Evolutionary conservation across 1,140 invertebrate species (phyloP).

Genomic region (Drosophila bocki): DNA sequence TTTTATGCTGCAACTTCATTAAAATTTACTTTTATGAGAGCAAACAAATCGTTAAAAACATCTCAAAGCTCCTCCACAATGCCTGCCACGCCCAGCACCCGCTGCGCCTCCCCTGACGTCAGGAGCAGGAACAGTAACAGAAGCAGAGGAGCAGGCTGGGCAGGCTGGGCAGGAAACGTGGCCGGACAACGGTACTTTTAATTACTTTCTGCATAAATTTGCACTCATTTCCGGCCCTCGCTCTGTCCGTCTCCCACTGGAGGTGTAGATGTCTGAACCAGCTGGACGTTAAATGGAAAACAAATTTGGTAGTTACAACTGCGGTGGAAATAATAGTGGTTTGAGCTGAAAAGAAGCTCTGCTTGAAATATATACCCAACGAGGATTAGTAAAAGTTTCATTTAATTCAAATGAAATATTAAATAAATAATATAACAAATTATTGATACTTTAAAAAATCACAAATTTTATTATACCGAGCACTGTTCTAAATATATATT

Average conservation of each 20-base stretch:
- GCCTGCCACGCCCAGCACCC: slow-evolving; percentile 22
- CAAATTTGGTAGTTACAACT: slow-evolving; percentile 28
- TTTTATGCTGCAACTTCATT: slow-evolving; percentile 78
- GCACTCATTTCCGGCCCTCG: slow-evolving; percentile 61
- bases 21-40: slow-evolving; percentile 73
- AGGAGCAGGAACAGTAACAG: slow-evolving; percentile 1
- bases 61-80: slow-evolving; percentile 45
- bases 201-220: slow-evolving; percentile 82
- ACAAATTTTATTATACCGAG: background rate
- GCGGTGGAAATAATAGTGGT: slow-evolving; percentile 2
- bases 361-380: background rate
- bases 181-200: slow-evolving; percentile 75
- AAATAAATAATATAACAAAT: background rate
- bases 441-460: too few relatives aligned
- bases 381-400: background rate
- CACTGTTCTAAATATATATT: background rate
- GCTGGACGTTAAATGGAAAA: slow-evolving; percentile 43
- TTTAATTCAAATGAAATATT: background rate
- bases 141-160: background rate
- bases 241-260: background rate
- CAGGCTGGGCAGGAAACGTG: slow-evolving; percentile 28
- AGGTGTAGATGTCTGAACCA: slow-evolving; percentile 22
- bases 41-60: slow-evolving; percentile 69
- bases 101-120: background rate
- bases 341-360: background rate